Base-by-base conservation (phyloP, 2,888 invertebrate genomes). In the Drosophila dives region DNA sequence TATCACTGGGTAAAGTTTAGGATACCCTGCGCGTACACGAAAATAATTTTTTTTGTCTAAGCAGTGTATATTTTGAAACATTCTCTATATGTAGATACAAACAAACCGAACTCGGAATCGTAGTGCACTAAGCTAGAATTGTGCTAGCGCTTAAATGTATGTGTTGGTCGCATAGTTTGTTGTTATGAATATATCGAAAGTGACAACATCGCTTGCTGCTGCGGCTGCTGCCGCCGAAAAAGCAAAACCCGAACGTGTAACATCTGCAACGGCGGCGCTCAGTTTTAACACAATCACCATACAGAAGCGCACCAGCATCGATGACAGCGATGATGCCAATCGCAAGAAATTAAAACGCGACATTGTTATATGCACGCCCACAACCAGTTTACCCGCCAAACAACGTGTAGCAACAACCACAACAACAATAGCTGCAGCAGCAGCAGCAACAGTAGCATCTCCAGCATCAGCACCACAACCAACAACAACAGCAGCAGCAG, bases 101-200 rank as follows among this genome's bases (percentile, higher is more conserved):
- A 64, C 60, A 68, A 63, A 69, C 69, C 64, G 51, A 69, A 56
- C 33, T 64, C 54, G 54, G 62, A 63, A 66, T 71, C 61, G 56
- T 69, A 75, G 66, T 71, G 81, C 82, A 81, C 54, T 62, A 49
- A 71, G 81, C 81, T 61, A 66, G 48, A 72, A 70, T 68, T 71
- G 38, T 42, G 83, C 74, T 67, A 74, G 74, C 81, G 65, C 56
- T 65, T 72, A 72, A 77, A 72, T 80, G 74, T 69, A 72, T 74
- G 56, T 32, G 56, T 66, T 67, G 70, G 58, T 66, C 76, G 85
- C 75, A 70, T 73, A 80, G 82, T 73, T 72, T 74, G 71, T 90
- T 90, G 90, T 90, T 89, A 86, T 86, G 86, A 86, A 86, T 86
- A 90, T 86, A 86, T 90, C 86, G 84, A 86, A 86, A 89, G 86